These are phyloP conservation scores for Colinus virginianus DNA, from an alignment of 2,113 vertebrate species.

Conservation along the genomic window DNA sequence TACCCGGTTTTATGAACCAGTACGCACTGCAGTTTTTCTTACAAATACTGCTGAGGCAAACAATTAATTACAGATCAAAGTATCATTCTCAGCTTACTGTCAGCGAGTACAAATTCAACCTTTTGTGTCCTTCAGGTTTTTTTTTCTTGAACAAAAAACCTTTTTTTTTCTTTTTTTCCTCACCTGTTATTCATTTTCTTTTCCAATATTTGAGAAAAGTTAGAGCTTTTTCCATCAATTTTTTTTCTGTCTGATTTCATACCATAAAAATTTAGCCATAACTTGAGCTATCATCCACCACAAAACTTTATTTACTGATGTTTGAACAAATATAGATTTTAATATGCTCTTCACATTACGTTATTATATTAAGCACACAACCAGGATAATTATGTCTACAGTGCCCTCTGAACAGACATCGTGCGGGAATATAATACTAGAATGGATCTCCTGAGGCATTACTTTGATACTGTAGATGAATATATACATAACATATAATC, in stretches of 20 bases:
- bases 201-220: background rate
- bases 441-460: background rate
- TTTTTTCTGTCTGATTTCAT: background rate
- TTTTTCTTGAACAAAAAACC: background rate
- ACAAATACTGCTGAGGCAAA: background rate
- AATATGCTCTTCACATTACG: background rate
- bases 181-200: background rate
- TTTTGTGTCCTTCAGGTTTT: background rate
- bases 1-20: background rate
- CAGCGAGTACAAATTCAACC: background rate
- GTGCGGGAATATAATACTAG: background rate
- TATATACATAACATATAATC: background rate
- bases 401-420: background rate
- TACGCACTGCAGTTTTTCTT: background rate
- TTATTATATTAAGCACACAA: background rate
- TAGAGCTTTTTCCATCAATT: background rate
- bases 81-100: background rate
- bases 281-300: background rate
- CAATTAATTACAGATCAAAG: background rate
- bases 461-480: background rate
- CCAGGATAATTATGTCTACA: background rate
- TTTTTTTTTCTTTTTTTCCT: fast-evolving
- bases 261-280: background rate
- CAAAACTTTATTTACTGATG: background rate
- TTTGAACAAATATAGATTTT: background rate